Evolutionary conservation across 2,113 vertebrate species (phyloP).

Genomic region (Physeter macrocephalus): DNA sequence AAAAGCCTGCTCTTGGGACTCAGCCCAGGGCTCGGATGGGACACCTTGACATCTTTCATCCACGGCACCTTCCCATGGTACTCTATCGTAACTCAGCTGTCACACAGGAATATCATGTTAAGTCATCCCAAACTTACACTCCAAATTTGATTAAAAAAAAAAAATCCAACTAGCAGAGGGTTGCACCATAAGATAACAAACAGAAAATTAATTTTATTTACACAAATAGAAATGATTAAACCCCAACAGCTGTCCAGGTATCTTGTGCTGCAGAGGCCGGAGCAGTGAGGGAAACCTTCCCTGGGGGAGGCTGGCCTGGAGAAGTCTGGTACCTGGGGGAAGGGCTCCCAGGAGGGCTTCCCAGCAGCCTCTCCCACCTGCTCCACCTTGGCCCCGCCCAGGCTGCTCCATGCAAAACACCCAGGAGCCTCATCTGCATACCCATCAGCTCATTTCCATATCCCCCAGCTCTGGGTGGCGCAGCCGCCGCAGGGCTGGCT

Average conservation of each 20-base stretch:
- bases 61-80: not conserved
- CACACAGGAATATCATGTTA: not conserved
- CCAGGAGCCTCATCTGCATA: slow-evolving; percentile 56
- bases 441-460: slow-evolving; percentile 62
- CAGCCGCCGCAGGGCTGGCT: not conserved
- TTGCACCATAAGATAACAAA: not conserved
- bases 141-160: not conserved
- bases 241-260: not conserved
- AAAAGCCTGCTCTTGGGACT: not conserved
- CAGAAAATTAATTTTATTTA: slow-evolving; percentile 35
- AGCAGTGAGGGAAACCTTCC: not conserved
- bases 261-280: not conserved
- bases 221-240: not conserved
- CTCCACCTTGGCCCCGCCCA: not conserved
- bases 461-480: slow-evolving; percentile 6
- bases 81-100: not conserved
- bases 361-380: slow-evolving; percentile 2
- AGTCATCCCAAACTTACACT: not conserved
- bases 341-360: not conserved
- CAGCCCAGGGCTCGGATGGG: not conserved
- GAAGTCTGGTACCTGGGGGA: not conserved
- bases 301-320: not conserved
- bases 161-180: not conserved
- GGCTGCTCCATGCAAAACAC: slow-evolving; percentile 32
- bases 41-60: no score